A percentile compares a stretch with the other conserved stretches of the same genome.
Evolutionary conservation across 23 tunicate species (phyloP).

Genomic region (Styela clava): DNA sequence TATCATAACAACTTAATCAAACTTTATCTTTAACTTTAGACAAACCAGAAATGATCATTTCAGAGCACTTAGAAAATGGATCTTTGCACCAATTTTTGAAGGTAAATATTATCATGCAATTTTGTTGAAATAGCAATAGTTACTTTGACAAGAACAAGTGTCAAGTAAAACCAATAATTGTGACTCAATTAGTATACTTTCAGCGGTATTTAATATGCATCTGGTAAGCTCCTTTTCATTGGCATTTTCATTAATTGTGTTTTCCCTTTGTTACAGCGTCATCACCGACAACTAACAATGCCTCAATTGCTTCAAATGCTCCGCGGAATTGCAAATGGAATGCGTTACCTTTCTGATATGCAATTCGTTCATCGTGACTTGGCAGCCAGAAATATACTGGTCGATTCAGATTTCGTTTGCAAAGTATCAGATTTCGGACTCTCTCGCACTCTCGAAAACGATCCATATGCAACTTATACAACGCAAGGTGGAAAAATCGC

Average conservation of each 20-base stretch:
- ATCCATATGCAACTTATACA: conserved; percentile 92
- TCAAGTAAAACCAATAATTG: no score
- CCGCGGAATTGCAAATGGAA: conserved; percentile 80
- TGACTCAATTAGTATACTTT: no score
- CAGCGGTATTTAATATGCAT: no score
- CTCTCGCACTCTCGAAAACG: conserved; percentile 78
- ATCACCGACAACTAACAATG: conserved; percentile 30
- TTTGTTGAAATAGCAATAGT: no score
- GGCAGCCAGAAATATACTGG: conserved; percentile 95
- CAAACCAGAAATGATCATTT: conserved; percentile 63
- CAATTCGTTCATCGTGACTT: conserved; percentile 92
- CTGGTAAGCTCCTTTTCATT: no score
- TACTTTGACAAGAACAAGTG: no score
- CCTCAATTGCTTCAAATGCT: conserved; percentile 53
- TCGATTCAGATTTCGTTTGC: conserved; percentile 66
- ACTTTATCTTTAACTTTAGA: conserved; percentile 38
- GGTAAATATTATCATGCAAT: conserved; percentile 38
- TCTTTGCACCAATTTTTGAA: conserved; percentile 71
- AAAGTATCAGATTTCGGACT: conserved; percentile 97
- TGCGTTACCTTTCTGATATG: conserved; percentile 70
- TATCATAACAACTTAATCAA: no score
- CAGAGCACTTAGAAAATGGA: conserved; percentile 90
- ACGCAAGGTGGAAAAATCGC: conserved; percentile 99
- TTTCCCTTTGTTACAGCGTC: no score
- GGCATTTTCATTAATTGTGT: no score